These are phyloP conservation scores for Cephalopterus ornatus DNA, from an alignment of 2,113 vertebrate genomes.

Conservation along the genomic window DNA sequence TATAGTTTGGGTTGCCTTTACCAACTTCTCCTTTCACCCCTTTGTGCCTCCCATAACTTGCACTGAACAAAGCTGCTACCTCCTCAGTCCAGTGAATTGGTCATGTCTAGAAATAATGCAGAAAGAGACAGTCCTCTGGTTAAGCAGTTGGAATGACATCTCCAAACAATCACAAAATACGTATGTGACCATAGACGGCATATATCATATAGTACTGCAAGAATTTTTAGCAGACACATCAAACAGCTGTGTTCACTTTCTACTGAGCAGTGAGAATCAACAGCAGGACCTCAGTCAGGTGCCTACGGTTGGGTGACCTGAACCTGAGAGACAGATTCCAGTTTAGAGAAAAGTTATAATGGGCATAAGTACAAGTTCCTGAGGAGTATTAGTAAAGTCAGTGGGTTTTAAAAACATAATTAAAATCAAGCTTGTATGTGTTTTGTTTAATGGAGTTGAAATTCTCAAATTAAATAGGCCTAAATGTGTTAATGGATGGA, in stretches of 20 bases:
- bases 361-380: background rate
- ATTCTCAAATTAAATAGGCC: background rate
- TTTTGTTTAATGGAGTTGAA: background rate
- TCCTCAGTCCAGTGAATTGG: background rate
- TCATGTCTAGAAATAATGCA: background rate
- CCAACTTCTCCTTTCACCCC: background rate
- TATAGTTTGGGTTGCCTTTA: background rate
- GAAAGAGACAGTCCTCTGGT: background rate
- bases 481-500: fast-evolving
- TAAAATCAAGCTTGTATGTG: background rate
- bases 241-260: background rate
- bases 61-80: background rate
- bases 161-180: background rate
- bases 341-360: background rate
- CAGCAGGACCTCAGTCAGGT: background rate
- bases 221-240: background rate
- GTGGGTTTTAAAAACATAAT: background rate
- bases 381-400: background rate
- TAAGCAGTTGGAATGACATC: background rate
- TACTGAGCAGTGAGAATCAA: background rate
- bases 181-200: background rate
- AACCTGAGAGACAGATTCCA: background rate
- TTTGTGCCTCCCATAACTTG: background rate
- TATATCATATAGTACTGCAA: background rate
- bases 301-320: background rate